These are phyloP conservation scores for Steinernema khuongi DNA, from an alignment of 1,140 invertebrate genomes.

Conservation along the genomic window DNA sequence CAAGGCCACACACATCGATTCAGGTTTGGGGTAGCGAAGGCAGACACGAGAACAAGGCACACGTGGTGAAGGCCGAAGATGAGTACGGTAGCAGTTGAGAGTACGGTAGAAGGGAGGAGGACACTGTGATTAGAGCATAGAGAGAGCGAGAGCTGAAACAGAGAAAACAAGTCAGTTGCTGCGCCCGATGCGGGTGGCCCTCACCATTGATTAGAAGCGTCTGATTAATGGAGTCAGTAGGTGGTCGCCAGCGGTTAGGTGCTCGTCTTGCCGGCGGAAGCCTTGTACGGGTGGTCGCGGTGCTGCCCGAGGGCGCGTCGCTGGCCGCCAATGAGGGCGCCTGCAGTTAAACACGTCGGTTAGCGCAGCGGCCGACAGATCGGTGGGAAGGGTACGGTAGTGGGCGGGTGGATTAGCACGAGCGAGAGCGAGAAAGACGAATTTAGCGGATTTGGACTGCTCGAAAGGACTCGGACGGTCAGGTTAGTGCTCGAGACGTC, in stretches of 20 bases:
- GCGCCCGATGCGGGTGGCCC: neutral
- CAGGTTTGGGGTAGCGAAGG: neutral
- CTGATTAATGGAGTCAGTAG: neutral
- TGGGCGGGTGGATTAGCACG: no score
- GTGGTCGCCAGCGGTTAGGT: slow-evolving; percentile 3
- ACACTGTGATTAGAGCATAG: neutral
- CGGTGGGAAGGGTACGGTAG: neutral
- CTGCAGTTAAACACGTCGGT: slow-evolving; percentile 26
- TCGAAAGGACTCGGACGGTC: no score
- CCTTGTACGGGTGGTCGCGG: slow-evolving; percentile 39
- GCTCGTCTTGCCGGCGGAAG: slow-evolving; percentile 27
- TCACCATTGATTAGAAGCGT: slow-evolving; percentile 1
- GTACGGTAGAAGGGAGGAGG: neutral
- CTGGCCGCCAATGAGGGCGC: slow-evolving; percentile 36
- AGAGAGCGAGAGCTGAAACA: neutral
- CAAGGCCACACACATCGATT: slow-evolving; percentile 13
- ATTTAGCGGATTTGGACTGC: no score
- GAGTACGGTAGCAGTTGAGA: slow-evolving; percentile 1
- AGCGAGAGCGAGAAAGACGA: no score
- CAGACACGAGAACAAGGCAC: neutral
- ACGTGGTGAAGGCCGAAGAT: neutral
- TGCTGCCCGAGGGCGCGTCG: slow-evolving; percentile 33
- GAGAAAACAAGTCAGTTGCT: neutral
- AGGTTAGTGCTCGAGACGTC: no score
- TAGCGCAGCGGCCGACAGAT: neutral